Evolutionary conservation across 2,797 vertebrate genomes (phyloP).

Genomic region (Pangasius larnaudii): DNA sequence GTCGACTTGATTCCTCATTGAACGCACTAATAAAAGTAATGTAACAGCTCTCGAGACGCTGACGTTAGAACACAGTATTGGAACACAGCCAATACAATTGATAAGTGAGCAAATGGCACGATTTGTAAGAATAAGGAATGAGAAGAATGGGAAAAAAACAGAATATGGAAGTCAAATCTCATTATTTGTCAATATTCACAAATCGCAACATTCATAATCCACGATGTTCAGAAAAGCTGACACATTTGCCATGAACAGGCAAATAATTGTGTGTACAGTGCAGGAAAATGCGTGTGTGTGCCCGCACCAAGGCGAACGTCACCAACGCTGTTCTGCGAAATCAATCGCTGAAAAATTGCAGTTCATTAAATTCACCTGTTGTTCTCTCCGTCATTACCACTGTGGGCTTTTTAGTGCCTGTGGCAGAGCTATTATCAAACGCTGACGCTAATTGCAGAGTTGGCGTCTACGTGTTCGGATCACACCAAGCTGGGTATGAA

Average conservation of each 20-base stretch:
- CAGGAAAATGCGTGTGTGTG: neutral
- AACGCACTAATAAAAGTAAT: neutral
- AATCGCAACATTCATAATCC: neutral
- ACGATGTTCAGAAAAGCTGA: neutral
- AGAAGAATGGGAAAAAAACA: neutral
- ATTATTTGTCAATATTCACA: neutral
- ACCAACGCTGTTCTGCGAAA: neutral
- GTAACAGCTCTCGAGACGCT: too few species aligned
- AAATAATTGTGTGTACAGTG: neutral
- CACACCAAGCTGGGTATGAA: neutral
- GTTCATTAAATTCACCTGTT: slow-evolving; percentile 29
- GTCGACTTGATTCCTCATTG: neutral
- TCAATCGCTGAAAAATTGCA: slow-evolving; percentile 3
- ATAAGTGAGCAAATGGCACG: too few species aligned
- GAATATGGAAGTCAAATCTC: neutral
- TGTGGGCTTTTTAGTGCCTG: neutral
- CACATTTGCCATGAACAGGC: neutral
- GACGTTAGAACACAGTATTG: neutral
- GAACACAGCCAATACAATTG: neutral
- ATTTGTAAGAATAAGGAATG: neutral
- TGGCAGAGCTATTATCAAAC: slow-evolving; percentile 16
- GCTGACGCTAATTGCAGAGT: slow-evolving; percentile 16
- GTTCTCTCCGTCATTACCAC: slow-evolving; percentile 6
- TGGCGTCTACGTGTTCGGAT: neutral
- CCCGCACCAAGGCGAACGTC: neutral